Conservation (phyloP, 2,888 invertebrate species). For the Spilosoma lubricipeda region DNA sequence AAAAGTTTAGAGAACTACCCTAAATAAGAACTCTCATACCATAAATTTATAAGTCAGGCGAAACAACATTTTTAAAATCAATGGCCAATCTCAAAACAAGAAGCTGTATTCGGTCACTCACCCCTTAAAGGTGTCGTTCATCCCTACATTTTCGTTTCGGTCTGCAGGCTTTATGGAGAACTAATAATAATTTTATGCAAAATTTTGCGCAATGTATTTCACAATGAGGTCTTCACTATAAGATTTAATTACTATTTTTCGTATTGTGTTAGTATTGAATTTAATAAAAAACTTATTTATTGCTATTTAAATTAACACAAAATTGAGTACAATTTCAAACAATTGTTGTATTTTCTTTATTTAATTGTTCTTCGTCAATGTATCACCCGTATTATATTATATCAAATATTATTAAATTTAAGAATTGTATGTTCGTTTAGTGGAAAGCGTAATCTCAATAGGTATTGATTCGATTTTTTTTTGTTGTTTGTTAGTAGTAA, state of each 20-base stretch:
- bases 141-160: slow-evolving; percentile 8
- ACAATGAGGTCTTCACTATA: neutral
- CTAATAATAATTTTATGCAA: slow-evolving; percentile 2
- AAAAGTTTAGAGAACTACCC: neutral
- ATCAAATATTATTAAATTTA: too few species aligned
- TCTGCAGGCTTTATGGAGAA: neutral
- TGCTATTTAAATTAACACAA: neutral
- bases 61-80: neutral
- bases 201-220: neutral
- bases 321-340: neutral
- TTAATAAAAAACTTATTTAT: neutral
- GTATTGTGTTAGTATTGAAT: neutral
- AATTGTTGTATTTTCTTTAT: neutral
- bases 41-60: neutral
- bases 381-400: too few species aligned
- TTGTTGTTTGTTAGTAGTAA: too few species aligned
- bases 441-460: too few species aligned
- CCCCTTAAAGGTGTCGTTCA: slow-evolving; percentile 9
- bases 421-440: too few species aligned
- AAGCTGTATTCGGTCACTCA: slow-evolving; percentile 1
- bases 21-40: neutral
- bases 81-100: neutral
- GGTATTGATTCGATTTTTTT: too few species aligned
- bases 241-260: neutral
- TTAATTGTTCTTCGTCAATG: too few species aligned